Evolutionary conservation across 92 coral and sea anemone species (phyloP).

Genomic region (Nematostella vectensis): DNA sequence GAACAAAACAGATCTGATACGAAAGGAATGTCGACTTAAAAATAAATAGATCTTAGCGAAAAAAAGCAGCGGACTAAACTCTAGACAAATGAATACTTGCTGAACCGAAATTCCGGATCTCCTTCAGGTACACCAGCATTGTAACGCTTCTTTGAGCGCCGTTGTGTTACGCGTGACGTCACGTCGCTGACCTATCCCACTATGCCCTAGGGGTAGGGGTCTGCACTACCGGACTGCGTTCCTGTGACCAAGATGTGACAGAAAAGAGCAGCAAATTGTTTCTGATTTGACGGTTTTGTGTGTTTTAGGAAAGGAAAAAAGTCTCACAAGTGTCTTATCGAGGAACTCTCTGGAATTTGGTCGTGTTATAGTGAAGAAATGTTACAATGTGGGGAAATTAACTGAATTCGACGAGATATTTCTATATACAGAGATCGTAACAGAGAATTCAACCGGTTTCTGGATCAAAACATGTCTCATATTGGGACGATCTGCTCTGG

Average conservation of each 20-base stretch:
- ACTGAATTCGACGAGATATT: not conserved
- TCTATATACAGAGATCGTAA: not conserved
- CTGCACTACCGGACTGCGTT: not conserved
- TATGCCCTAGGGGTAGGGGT: conserved; percentile 6
- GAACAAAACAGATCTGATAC: too few relatives aligned
- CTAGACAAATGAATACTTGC: too few relatives aligned
- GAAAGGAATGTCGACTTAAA: too few relatives aligned
- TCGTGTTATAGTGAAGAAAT: not conserved
- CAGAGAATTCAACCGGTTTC: too few relatives aligned
- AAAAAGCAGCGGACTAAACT: too few relatives aligned
- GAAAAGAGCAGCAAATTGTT: conserved; percentile 2
- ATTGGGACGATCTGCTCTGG: too few relatives aligned
- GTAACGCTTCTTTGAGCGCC: too few relatives aligned
- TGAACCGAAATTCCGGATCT: too few relatives aligned
- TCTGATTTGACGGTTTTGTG: conserved; percentile 3
- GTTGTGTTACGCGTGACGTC: conserved; percentile 5
- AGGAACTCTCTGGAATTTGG: not conserved
- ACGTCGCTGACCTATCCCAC: not conserved
- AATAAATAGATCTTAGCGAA: too few relatives aligned
- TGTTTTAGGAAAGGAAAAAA: not conserved
- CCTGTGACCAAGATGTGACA: not conserved
- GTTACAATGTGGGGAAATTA: not conserved
- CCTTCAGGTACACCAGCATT: too few relatives aligned
- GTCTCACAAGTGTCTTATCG: not conserved
- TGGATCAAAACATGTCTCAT: too few relatives aligned